These are phyloP conservation scores for Drosophila tripunctata DNA, from an alignment of 2,888 invertebrate genomes.

Conservation along the genomic window DNA sequence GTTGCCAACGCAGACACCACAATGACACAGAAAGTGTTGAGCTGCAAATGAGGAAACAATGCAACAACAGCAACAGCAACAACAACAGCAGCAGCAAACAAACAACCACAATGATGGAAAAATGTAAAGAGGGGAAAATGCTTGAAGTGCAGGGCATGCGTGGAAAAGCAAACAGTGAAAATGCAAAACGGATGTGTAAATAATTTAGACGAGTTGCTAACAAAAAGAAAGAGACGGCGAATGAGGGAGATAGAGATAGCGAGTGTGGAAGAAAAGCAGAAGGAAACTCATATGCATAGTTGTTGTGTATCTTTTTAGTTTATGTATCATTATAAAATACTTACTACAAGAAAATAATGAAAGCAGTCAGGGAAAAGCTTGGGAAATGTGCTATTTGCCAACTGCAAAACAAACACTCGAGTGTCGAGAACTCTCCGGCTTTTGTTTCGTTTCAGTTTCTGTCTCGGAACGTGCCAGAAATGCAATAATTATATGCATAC, in stretches of 20 bases:
- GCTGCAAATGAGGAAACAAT: conserved; percentile 76
- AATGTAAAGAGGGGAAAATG: conserved; percentile 56
- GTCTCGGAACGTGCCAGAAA: conserved; percentile 73
- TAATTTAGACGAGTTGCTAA: conserved; percentile 77
- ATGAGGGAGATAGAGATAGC: not conserved
- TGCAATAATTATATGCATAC: conserved; percentile 80
- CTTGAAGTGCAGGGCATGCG: conserved; percentile 66
- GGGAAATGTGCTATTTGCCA: conserved; percentile 79
- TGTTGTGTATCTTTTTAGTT: conserved; percentile 76
- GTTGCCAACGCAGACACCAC: conserved; percentile 64
- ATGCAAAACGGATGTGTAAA: conserved; percentile 79
- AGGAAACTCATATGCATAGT: conserved; percentile 22
- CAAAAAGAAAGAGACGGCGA: conserved; percentile 13
- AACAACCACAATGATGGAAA: conserved; percentile 17
- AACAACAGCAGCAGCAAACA: too few species aligned
- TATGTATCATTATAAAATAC: conserved; percentile 80
- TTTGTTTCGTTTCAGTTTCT: conserved; percentile 36
- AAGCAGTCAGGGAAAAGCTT: conserved; percentile 41
- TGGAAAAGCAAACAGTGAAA: conserved; percentile 65
- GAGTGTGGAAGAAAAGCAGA: not conserved
- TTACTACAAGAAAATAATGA: conserved; percentile 63
- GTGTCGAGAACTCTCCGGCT: conserved; percentile 23
- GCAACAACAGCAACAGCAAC: conserved; percentile 41
- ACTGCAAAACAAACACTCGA: conserved; percentile 61
- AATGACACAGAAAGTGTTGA: conserved; percentile 77